Conservation (phyloP, 2,888 invertebrate genomes). For the Chymomyza procnemis region DNA sequence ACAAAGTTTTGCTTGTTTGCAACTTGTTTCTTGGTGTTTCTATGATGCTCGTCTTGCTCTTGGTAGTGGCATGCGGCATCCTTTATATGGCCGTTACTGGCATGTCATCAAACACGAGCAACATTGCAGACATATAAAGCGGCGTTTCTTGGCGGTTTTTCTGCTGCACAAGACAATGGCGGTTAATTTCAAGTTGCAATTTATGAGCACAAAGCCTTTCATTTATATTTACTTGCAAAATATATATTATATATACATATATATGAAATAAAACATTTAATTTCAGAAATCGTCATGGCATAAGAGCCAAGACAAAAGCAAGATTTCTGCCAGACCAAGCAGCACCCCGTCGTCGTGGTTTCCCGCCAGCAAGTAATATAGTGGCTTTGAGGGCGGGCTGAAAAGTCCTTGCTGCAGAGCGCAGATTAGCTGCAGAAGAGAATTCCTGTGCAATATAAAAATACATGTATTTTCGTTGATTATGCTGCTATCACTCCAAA, state of each 20-base stretch:
- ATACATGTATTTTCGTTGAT: too few species aligned
- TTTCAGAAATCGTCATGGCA: neutral
- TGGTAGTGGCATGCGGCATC: too few species aligned
- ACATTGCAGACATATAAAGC: neutral
- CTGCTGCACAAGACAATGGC: neutral
- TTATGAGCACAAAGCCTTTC: constrained; percentile 41
- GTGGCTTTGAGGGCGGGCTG: neutral
- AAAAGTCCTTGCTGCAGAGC: too few species aligned
- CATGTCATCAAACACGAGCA: constrained; percentile 60
- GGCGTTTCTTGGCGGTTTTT: neutral
- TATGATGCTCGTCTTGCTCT: too few species aligned
- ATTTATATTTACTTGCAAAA: constrained; percentile 40
- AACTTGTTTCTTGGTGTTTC: constrained; percentile 57
- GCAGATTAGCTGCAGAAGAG: too few species aligned
- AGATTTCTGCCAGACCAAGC: neutral
- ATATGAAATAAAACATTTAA: neutral
- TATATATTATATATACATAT: too few species aligned
- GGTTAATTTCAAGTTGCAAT: constrained; percentile 40
- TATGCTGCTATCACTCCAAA: too few species aligned
- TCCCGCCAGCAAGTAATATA: neutral
- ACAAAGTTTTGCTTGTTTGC: constrained; percentile 62
- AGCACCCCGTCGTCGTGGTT: neutral
- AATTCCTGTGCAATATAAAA: too few species aligned
- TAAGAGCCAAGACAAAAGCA: neutral
- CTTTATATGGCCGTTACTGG: neutral